A percentile compares a stretch with the other conserved stretches of the same genome.
Evolutionary conservation across 2,888 invertebrate species (phyloP).

Genomic region (Cosmopolites sordidus): DNA sequence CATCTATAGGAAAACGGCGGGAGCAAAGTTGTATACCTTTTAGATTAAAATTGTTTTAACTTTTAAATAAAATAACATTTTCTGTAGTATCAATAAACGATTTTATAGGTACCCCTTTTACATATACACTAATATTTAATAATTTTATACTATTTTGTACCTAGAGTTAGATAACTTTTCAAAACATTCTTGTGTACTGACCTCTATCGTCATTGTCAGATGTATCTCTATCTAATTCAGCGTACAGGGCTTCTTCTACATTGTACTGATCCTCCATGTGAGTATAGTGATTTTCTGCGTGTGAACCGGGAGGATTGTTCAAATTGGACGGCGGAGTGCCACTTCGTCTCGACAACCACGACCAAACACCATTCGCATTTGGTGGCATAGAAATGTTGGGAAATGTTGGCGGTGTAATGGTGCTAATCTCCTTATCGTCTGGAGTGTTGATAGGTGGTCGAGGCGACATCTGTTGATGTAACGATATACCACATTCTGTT

Average conservation of each 20-base stretch:
- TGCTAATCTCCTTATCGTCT: constrained; percentile 42
- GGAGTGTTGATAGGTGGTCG: constrained; percentile 42
- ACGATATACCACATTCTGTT: constrained; percentile 30
- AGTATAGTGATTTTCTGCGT: constrained; percentile 67
- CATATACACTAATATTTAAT: no score
- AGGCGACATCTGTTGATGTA: constrained; percentile 27
- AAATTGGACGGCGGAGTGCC: constrained; percentile 46
- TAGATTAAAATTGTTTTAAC: no score
- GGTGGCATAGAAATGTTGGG: constrained; percentile 34
- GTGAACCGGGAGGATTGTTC: constrained; percentile 51
- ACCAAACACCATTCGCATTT: constrained; percentile 44
- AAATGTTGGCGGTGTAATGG: constrained; percentile 36
- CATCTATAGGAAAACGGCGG: no score
- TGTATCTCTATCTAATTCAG: constrained; percentile 62
- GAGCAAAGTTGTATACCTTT: no score
- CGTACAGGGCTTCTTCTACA: constrained; percentile 62
- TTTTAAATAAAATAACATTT: no score
- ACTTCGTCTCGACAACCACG: constrained; percentile 42
- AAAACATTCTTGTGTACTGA: constrained; percentile 16
- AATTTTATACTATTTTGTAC: no score
- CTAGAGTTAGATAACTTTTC: no score
- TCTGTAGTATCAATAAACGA: no score
- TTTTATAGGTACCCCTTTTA: no score
- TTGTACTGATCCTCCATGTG: constrained; percentile 61
- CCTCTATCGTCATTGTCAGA: constrained; percentile 30